Evolutionary conservation across 1,140 invertebrate species (phyloP), one percentile per base, ranked within the genome.

Genomic region (Hypothenemus hampei): DNA sequence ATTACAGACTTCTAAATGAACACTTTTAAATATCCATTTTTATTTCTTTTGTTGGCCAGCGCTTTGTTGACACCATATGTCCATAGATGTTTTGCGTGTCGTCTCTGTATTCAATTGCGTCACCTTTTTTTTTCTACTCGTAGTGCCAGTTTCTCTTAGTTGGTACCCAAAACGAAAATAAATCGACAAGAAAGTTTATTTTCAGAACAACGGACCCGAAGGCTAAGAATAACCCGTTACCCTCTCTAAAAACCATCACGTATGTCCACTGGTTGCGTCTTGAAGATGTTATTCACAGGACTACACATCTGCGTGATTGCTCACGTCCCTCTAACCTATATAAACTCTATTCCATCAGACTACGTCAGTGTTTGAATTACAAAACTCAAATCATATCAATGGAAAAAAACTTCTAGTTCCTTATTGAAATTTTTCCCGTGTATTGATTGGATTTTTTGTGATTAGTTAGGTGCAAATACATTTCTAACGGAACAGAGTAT

Each of bases 201-300:
- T n/a, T n/a, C n/a, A n/a, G n/a, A n/a, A n/a, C n/a, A n/a, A n/a
- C n/a, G 26, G 49, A 39, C 19, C 40, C 13, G 53, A 26, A 16
- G 20, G 29, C 49, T 65, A 65, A 65, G 65, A 65, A 65, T 65
- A 64, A 57, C 59, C 45, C 56, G 47, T 63, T 62, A 63, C 63
- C 63, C 65, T 67, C 63, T 61, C 58, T 44, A 49, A 39, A 18
- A 31, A 55, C 52, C 61, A 60, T 60, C 46, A 57, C 48, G 60
- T 60, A 59, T 66, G 65, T 67, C 65, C 65, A 67, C 62, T 59
- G 49, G 45, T 57, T 24, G 44, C 62, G 58, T 63, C 64, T 67
- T 66, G 66, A 65, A 65, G 64, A 66, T 66, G 61, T 67, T 67
- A 63, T 63, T 66, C 64, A 65, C 64, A 65, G 64, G 52, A 56